Base-by-base conservation (phyloP, 2,888 invertebrate species). In the Sclerodermus sp. region DNA sequence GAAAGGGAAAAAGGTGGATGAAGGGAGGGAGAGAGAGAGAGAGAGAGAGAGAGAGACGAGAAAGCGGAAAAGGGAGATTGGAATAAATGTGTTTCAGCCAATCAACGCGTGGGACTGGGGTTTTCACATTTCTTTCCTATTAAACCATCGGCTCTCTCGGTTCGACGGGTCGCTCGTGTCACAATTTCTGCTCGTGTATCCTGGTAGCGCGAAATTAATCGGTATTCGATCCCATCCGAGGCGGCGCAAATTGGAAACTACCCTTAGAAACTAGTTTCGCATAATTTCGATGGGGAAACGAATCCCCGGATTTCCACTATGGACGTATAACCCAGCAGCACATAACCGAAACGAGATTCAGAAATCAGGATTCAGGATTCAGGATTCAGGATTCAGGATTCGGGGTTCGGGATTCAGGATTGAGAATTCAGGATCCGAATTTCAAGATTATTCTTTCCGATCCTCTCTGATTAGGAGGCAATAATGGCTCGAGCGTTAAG, bases 211-310 rank as follows among this genome's bases (percentile, higher is more conserved):
- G 63, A 68, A 71, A 73, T 73, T 73, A 73, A 73, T 73, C 68
- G 71, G 63, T 67, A 68, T 67, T 71, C 66, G 67, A 71, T 72
- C 64, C 65, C 58, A 58, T 66, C 59, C 64, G 62, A 58, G 58
- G 55, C 57, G 53, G 61, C 60, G 70, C 63, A 73, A 73, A 73
- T 73, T 73, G 72, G 68, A 70, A 70, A 70, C 70, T 68, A 64
- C 67, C 71, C 68, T 70, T 68, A 66, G 66, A 66, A 71, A 71
- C 71, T 71, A 67, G 68, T 66, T 70, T 66, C 70, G 66, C 72
- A 73, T 73, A 72, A 73, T 71, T 71, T 65, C 66, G 49, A 72
- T 60, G 62, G 62, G 62, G 23, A 23, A 23, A 23, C 23, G 23
- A 23, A 23, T 23, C 3, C 23, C 23, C 23, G 23, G n/a, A n/a